phyloP scores from a whole-genome alignment of 2,888 invertebrate species.

The Leptopilina drosophilae region DNA sequence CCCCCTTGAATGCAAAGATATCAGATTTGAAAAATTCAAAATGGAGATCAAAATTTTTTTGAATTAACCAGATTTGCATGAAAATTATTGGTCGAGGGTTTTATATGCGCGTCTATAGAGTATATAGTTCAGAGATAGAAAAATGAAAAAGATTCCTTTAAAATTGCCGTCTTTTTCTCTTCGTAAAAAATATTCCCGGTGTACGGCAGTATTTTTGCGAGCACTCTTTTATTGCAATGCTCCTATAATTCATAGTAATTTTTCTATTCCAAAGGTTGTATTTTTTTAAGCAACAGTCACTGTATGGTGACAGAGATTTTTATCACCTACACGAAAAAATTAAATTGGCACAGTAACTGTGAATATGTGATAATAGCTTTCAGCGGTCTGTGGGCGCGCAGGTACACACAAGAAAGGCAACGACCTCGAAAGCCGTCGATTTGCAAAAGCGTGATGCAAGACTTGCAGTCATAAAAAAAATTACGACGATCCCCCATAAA shows the following conservation, averaged over 20 bases:
- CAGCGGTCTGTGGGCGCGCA: conserved; percentile 61
- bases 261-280: not conserved
- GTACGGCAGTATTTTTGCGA: too few species aligned
- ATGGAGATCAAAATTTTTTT: too few species aligned
- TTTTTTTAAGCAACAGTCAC: conserved; percentile 26
- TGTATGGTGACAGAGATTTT: not conserved
- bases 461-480: conserved; percentile 37
- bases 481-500: conserved; percentile 16
- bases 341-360: conserved; percentile 40
- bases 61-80: too few species aligned
- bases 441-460: conserved; percentile 62
- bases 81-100: too few species aligned
- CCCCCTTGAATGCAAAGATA: too few species aligned
- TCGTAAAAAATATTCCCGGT: too few species aligned
- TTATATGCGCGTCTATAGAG: too few species aligned
- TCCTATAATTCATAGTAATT: not conserved
- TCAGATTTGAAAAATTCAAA: too few species aligned
- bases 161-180: too few species aligned
- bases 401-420: conserved; percentile 66
- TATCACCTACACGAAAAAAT: conserved; percentile 37
- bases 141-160: too few species aligned
- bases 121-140: too few species aligned
- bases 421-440: conserved; percentile 65
- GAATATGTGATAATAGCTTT: conserved; percentile 52
- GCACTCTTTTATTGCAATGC: too few species aligned